Percentiles rank a stretch among this genome's conserved stretches.
Evolutionary conservation across 2,113 vertebrate genomes (phyloP).

Genomic region (Sapayoa aenigma): DNA sequence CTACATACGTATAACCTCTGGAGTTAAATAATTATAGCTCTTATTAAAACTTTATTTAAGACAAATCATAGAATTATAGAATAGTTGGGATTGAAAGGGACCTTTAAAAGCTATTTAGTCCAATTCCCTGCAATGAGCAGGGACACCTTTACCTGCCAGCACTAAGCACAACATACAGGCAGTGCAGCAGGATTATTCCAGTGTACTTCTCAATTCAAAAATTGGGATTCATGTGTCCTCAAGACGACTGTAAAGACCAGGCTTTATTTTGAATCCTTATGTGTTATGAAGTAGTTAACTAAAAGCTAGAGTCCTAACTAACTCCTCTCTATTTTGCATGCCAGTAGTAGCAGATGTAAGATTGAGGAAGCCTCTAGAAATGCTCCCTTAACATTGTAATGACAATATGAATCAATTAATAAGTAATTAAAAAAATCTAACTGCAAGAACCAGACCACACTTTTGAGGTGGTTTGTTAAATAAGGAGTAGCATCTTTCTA

Average conservation of each 20-base stretch:
- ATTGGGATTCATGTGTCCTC: neutral
- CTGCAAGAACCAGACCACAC: neutral
- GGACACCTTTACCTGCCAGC: neutral
- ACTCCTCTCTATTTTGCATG: neutral
- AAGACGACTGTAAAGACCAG: neutral
- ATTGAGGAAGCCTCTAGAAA: neutral
- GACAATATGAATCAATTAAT: neutral
- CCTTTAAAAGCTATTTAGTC: neutral
- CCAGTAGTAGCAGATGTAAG: neutral
- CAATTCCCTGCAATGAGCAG: neutral
- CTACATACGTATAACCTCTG: neutral
- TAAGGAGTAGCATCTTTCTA: neutral
- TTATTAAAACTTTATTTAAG: neutral
- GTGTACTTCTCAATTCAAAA: neutral
- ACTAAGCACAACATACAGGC: neutral
- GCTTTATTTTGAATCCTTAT: neutral
- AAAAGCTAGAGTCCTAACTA: neutral
- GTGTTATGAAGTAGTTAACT: neutral
- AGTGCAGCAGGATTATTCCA: neutral
- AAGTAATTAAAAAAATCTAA: neutral
- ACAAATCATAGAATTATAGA: neutral
- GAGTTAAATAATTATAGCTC: neutral
- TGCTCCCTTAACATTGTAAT: neutral
- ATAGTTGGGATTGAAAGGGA: neutral
- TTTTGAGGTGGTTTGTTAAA: neutral